Base-by-base conservation (phyloP, 2,797 vertebrate species). In the Macroramphosus scolopax region DNA sequence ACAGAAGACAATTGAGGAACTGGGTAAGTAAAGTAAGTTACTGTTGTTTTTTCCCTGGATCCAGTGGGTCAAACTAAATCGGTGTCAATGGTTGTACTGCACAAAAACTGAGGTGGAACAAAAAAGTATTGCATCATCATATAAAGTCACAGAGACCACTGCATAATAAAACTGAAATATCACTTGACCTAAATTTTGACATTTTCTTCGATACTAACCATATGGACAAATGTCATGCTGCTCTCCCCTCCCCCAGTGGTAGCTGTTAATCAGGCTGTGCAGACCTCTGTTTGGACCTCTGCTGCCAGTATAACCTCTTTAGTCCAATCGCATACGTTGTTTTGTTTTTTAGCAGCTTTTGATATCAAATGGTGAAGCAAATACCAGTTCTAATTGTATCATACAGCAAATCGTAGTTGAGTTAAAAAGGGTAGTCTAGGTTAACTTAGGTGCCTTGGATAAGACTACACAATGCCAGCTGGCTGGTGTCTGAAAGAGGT, bases 211-310 rank as follows among this genome's bases (percentile, higher is more conserved):
- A 60, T 47, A 66, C 40, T 22, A 50, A 67, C 45, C 16, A 32
- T 37, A 34, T 46, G 26, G 63, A 49, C 12, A 63, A 68, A 60
- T 22, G 17, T 32, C 33, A 47, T 46, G 38, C 30, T 43, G 29
- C 20, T 56, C 30, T 32, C 15, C 70, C 37, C 49, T 63, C 62
- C 68, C 65, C 67, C 58, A 42, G 17, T 40, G 17, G 73, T 28
- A 75, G 67, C 65, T 67, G 64, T 62, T 58, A 72, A 60, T 25
- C 51, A 51, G 36, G 17, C 37, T 50, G 30, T 40, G 10, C 45
- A 56, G 49, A 29, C 36, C n/a, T 44, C 59, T 55, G 24, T 33
- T 34, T 56, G 35, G 50, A 59, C 50, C 54, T 17, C 24, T 56
- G 11, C 13, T 28, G 38, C 13, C 12, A 30, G 25, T 40, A 54